Base-by-base conservation (phyloP, 2,113 vertebrate genomes). In the Hypanus sabinus region DNA sequence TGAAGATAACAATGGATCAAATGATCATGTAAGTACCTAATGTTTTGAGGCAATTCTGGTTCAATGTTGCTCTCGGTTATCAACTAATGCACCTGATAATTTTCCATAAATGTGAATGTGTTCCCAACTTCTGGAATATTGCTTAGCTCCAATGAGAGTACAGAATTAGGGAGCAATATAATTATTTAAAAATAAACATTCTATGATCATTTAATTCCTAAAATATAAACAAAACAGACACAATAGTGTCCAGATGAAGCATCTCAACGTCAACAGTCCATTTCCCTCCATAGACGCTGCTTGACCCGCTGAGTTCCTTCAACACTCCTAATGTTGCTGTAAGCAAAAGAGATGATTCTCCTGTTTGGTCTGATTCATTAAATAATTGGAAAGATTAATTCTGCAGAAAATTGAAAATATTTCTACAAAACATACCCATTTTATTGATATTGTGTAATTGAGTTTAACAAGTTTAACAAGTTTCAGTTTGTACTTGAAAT, bases 1-100 rank as follows among this genome's bases (percentile, higher is more conserved):
- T 0, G 98, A 98, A 94, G 98, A 98, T 97, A 98, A 98, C 97
- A 98, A 98, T 95, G 98, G 98, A 94, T 96, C 96, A 95, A 98
- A 98, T 60, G 96, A 98, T 96, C 96, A 97, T 27, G 98, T 98
- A 95, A 97, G 98, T 98, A 96, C 57, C 27, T n/a, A 33, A 76
- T 83, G 90, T 94, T 14, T 94, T 93, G 8, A 27, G 94, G 36
- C 70, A 73, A 55, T 73, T 93, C 36, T 33, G 0, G 11, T 93
- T 73, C 73, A 16, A 65, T 65, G 22, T 65, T 16, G 36, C 14
- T 90, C 24, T 88, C 60, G 5, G 30, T 46, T 46, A 46, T 46
- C 46, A 46, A 46, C 46, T 46, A 46, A 46, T 46, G 46, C 46
- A 46, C 46, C 1, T 33, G 60, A 65, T 33, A n/a, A 16, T 90